Conservation (phyloP, 2,888 invertebrate genomes). For the Cordilura impudica region DNA sequence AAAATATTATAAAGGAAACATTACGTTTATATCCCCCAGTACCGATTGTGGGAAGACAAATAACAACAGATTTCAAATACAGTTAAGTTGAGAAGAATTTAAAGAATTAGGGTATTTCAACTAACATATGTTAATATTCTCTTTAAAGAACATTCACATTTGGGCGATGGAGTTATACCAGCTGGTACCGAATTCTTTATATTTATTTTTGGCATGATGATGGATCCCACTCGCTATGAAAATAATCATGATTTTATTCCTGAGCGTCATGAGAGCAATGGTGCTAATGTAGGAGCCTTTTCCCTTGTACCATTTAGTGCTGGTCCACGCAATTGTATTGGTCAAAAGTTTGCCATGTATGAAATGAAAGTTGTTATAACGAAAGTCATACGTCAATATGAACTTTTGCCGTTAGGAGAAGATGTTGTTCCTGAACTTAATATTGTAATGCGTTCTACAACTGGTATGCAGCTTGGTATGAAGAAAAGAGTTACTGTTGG, state of each 20-base stretch:
- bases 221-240: slow-evolving; percentile 47
- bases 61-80: slow-evolving; percentile 65
- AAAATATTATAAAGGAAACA: slow-evolving; percentile 80
- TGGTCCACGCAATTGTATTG: slow-evolving; percentile 68
- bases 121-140: not conserved
- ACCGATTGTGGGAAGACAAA: slow-evolving; percentile 64
- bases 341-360: slow-evolving; percentile 61
- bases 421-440: slow-evolving; percentile 62
- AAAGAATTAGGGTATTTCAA: not conserved
- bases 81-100: slow-evolving; percentile 60
- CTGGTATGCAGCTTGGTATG: slow-evolving; percentile 68
- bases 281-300: not conserved
- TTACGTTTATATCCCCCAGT: slow-evolving; percentile 83
- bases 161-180: slow-evolving; percentile 65
- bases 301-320: slow-evolving; percentile 64
- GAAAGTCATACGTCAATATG: slow-evolving; percentile 65
- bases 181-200: slow-evolving; percentile 67
- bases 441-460: slow-evolving; percentile 64
- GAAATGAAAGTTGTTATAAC: slow-evolving; percentile 65
- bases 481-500: slow-evolving; percentile 33
- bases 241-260: slow-evolving; percentile 61
- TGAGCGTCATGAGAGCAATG: slow-evolving; percentile 63
- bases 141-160: slow-evolving; percentile 62
- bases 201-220: slow-evolving; percentile 65
- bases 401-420: slow-evolving; percentile 67